Evolutionary conservation across 37 sponge, comb jelly and placozoan genomes (phyloP), one percentile per base, ranked within the genome.

Genomic region (Halisarca cf. caerulea): DNA sequence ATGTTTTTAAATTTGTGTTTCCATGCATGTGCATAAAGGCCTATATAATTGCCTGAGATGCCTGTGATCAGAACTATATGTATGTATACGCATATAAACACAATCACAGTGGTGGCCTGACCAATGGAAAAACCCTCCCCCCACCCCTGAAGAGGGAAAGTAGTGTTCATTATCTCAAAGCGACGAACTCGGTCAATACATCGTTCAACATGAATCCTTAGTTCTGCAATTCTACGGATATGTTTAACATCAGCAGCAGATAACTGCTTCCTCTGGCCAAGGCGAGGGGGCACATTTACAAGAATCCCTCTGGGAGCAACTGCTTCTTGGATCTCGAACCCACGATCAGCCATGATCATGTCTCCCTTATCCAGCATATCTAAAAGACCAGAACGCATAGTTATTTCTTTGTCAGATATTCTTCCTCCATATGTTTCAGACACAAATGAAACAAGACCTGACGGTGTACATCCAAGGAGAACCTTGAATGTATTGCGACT

Each of bases 281-380:
- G 30, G 23, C 68, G 25, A 20, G 68, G 83, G 15, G 83, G 83
- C 51, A 66, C 68, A 37, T 82, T 66, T 61, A 82, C 68, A 24
- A 47, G 40, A 66, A 64, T 82, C 44, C 83, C 83, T 14, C 30
- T 82, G 21, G 53, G 28, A 44, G 83, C 83, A 7, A 82, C 68
- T 32, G 30, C 30, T 28, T 82, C 68, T 45, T 82, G 83, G 20
- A 82, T 82, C n/a, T 82, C 83, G 62, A 82, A 82, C 2, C 83
- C 83, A 23, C 83, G 44, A 44, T 82, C 83, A 82, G 83, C 83
- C 83, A 82, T 82, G 45, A 62, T 40, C 83, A 82, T 82, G 68
- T 64, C 83, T 28, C 83, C 83, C 44, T 25, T 24, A 25, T 82
- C 68, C 68, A 82, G 68, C 68, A 82, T 14, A 66, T 62, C 83